Percentiles rank a stretch among this genome's conserved stretches.
Evolutionary conservation across 2,888 invertebrate genomes (phyloP).

Genomic region (Drosophila meridiana): DNA sequence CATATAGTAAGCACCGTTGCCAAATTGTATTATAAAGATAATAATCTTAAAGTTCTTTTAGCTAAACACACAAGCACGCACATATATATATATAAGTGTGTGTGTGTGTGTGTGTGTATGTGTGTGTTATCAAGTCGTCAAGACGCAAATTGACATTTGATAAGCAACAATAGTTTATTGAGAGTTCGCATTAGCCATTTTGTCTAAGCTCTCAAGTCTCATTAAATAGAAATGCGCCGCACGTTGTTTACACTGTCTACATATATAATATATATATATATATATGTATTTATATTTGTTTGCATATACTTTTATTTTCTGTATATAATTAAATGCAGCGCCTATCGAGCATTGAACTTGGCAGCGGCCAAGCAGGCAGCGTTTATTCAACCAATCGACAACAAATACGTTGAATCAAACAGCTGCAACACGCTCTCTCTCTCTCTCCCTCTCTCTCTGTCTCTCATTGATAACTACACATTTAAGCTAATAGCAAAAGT

Average conservation of each 20-base stretch:
- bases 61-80: neutral
- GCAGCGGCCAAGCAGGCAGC: slow-evolving; percentile 18
- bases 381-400: slow-evolving; percentile 15
- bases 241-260: slow-evolving; percentile 15
- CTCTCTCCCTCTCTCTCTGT: neutral
- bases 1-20: slow-evolving; percentile 3
- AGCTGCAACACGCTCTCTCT: neutral
- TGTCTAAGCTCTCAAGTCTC: slow-evolving; percentile 8
- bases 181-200: slow-evolving; percentile 7
- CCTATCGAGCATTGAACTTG: slow-evolving; percentile 74
- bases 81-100: neutral
- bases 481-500: neutral
- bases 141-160: slow-evolving; percentile 34
- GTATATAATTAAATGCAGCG: slow-evolving; percentile 36
- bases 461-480: slow-evolving; percentile 22
- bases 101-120: neutral
- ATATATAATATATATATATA: neutral
- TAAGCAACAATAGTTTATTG: slow-evolving; percentile 30
- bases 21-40: slow-evolving; percentile 37
- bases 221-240: slow-evolving; percentile 3
- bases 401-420: slow-evolving; percentile 21
- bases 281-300: slow-evolving; percentile 3
- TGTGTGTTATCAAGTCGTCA: slow-evolving; percentile 27
- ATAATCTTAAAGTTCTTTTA: slow-evolving; percentile 17
- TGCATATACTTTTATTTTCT: slow-evolving; percentile 1